Evolutionary conservation across 2,888 invertebrate genomes (phyloP).

Genomic region (Idaea biselata): DNA sequence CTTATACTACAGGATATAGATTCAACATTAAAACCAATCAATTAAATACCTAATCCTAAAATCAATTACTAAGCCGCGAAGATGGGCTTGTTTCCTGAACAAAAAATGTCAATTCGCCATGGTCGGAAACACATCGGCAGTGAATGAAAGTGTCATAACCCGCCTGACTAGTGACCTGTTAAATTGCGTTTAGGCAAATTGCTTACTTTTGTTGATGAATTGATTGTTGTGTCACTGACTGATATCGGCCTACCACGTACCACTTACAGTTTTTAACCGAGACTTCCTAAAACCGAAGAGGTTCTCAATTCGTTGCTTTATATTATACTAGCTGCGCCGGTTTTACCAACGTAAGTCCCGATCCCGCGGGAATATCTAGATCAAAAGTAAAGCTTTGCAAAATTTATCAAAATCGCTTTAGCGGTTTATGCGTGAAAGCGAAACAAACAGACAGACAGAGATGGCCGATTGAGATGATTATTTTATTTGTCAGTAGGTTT

Average conservation of each 20-base stretch:
- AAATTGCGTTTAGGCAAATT: slow-evolving; percentile 45
- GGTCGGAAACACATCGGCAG: slow-evolving; percentile 38
- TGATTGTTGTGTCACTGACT: slow-evolving; percentile 4
- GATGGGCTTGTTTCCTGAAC: slow-evolving; percentile 46
- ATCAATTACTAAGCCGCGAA: slow-evolving; percentile 29
- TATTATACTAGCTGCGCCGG: too few species aligned
- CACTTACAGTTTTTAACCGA: neutral
- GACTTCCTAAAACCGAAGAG: too few species aligned
- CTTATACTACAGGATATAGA: slow-evolving; percentile 30
- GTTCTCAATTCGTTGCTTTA: too few species aligned
- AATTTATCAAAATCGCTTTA: too few species aligned
- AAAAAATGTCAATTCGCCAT: slow-evolving; percentile 49
- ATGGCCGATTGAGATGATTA: too few species aligned
- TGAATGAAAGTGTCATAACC: slow-evolving; percentile 42
- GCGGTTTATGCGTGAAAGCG: too few species aligned
- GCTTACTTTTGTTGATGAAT: slow-evolving; percentile 2
- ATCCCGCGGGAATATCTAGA: too few species aligned
- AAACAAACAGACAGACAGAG: too few species aligned
- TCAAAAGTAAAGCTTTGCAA: too few species aligned
- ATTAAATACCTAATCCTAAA: slow-evolving; percentile 37
- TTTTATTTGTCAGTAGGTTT: too few species aligned
- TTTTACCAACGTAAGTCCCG: too few species aligned
- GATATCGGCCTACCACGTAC: neutral
- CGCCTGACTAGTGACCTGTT: slow-evolving; percentile 56
- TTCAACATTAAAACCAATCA: slow-evolving; percentile 29